Base-by-base conservation (phyloP, 2,113 vertebrate genomes). In the Nanorana parkeri region DNA sequence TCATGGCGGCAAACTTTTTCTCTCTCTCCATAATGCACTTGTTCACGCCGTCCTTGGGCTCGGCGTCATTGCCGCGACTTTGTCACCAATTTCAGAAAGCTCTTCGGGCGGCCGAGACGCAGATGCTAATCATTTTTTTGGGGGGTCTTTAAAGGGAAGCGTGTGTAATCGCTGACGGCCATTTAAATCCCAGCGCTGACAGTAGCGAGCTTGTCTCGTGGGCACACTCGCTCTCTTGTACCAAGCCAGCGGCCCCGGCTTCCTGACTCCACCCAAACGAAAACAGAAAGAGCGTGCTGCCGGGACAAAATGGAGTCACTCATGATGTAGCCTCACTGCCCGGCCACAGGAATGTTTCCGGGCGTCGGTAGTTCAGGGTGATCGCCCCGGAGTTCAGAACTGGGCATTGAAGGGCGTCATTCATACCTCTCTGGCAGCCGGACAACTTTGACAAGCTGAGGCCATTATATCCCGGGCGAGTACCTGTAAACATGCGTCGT, bases 271-370 rank as follows among this genome's bases (percentile, higher is more conserved):
- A 56, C 68, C 79, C 79, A 66, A n/a, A 36, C 20, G 19, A 81
- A 56, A 73, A 73, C 19, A 73, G 29, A 32, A 47, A 61, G 60
- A 65, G 69, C 26, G 32, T 51, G 52, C 17, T 24, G 36, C 26
- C 24, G 15, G 17, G 51, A 47, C 58, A 81, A 51, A 81, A 73
- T 65, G 79, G 69, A 81, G 29, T 52, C 79, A 56, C 36, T 74
- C 41, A 71, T 73, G 17, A 51, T 23, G 56, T 20, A 67, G 64
- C 10, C 26, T 80, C 77, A 17, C 55, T 51, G 23, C 32, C 20
- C 68, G 3, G 58, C 79, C 79, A 56, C 79, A 81, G 79, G 79
- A 81, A 81, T 81, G 60, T 74, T 81, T 56, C 56, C 78, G 51
- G 17, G 32, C 29, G 19, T 29, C 66, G 28, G 26, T n/a, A 58